Evolutionary conservation across 2,797 vertebrate genomes (phyloP), one percentile per base, ranked within the genome.

Genomic region (Coendou prehensilis): DNA sequence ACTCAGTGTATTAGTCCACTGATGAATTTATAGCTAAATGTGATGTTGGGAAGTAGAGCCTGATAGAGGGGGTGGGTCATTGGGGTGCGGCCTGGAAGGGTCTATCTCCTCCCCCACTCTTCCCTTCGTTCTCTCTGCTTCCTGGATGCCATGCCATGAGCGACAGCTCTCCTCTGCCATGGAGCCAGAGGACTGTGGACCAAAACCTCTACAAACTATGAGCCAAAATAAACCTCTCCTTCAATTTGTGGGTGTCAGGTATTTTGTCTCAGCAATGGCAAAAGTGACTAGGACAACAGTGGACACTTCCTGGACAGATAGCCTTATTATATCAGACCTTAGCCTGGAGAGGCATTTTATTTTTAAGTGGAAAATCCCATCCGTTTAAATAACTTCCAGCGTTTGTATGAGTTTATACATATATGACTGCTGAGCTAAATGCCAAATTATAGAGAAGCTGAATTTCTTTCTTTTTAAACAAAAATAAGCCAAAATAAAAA

Each of bases 391-490:
- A 15, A 37, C 81, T 87, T 87, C 6, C 0, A 79, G 61, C 11
- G 20, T 5, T 50, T 30, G 14, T 71, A 11, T 79, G 80, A 26
- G 28, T 89, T 90, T 37, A 33, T 54, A 92, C 5, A 50, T 30
- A 76, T 76, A 47, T 28, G 45, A 50, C 45, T 50, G 6, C 50
- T 30, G 26, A 87, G 13, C 28, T 90, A 52, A 95, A 82, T 78
- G 50, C 41, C 50, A 73, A 73, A 90, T 28, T 81, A 47, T 52
- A 87, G 78, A 84, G 30, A 45, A 64, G 64, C 7, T 45, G 33
- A 73, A 47, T 59, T 87, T 89, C 69, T 71, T 82, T 82, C 64
- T 64, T 63, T 45, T 95, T 52, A 75, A 73, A 56, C 33, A 54
- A 57, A 61, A 89, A 52, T 54, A 71, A 22, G 37, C 9, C n/a